phyloP scores from a whole-genome alignment of 2,797 vertebrate species.

The Graptemys geographica region DNA sequence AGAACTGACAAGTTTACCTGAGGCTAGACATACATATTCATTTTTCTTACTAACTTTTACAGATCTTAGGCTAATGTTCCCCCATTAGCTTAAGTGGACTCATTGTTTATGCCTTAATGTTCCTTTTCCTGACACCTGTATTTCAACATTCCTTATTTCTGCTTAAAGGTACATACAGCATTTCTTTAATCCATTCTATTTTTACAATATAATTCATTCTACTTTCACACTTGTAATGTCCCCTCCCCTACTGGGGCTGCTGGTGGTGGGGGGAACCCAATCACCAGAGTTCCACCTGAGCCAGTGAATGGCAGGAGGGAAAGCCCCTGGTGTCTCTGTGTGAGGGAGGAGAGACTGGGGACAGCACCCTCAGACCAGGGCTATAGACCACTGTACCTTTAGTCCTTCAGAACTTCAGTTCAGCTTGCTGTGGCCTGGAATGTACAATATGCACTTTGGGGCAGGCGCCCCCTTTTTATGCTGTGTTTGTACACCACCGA shows the following conservation, averaged over 20 bases:
- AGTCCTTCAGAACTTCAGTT: neutral
- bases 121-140: no score
- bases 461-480: neutral
- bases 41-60: no score
- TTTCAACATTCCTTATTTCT: no score
- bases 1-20: no score
- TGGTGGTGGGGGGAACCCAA: neutral
- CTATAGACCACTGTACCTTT: neutral
- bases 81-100: no score
- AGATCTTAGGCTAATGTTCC: no score
- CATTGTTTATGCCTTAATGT: no score
- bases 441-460: neutral
- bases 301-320: neutral
- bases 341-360: neutral
- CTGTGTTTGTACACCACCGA: neutral
- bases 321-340: neutral
- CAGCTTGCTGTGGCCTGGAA: neutral
- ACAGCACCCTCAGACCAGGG: neutral
- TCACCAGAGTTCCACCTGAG: neutral
- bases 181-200: no score
- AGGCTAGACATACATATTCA: no score
- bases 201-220: no score
- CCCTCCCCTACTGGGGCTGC: neutral
- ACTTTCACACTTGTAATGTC: neutral
- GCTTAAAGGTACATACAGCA: no score